Evolutionary conservation across 2,797 vertebrate species (phyloP).

Genomic region (Crax fasciolata): DNA sequence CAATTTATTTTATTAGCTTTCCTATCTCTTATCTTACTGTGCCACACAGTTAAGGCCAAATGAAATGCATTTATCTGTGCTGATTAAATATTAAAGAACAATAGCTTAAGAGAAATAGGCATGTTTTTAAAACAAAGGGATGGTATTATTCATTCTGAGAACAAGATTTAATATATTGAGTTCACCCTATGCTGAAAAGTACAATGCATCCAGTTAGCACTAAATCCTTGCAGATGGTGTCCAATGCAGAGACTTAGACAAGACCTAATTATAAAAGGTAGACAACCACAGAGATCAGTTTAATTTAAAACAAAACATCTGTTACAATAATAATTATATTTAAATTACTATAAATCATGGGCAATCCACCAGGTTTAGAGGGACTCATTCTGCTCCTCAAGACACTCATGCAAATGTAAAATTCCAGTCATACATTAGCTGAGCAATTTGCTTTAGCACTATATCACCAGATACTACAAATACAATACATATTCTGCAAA

Average conservation of each 20-base stretch:
- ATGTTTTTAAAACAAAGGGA: conserved; percentile 72
- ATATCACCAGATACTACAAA: not conserved
- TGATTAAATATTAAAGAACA: conserved; percentile 72
- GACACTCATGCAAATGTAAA: not conserved
- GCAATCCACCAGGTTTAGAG: not conserved
- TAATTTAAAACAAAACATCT: conserved; percentile 23
- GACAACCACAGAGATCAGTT: not conserved
- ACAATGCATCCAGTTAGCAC: not conserved
- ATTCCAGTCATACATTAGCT: not conserved
- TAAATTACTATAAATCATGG: not conserved
- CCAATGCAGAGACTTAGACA: not conserved
- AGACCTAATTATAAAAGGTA: not conserved
- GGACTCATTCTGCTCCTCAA: not conserved
- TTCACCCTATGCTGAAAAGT: not conserved
- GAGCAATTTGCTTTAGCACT: not conserved
- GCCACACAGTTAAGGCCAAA: conserved; percentile 65
- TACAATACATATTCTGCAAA: not conserved
- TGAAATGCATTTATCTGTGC: conserved; percentile 68
- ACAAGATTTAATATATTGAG: conserved; percentile 1
- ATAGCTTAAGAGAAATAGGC: conserved; percentile 57
- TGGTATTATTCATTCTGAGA: conserved; percentile 42
- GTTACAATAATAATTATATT: not conserved
- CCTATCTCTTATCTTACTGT: conserved; percentile 53
- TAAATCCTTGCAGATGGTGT: conserved; percentile 23
- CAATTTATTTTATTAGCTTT: conserved; percentile 54